Evolutionary conservation across 2,113 vertebrate genomes (phyloP).

Genomic region (Elephas maximus): DNA sequence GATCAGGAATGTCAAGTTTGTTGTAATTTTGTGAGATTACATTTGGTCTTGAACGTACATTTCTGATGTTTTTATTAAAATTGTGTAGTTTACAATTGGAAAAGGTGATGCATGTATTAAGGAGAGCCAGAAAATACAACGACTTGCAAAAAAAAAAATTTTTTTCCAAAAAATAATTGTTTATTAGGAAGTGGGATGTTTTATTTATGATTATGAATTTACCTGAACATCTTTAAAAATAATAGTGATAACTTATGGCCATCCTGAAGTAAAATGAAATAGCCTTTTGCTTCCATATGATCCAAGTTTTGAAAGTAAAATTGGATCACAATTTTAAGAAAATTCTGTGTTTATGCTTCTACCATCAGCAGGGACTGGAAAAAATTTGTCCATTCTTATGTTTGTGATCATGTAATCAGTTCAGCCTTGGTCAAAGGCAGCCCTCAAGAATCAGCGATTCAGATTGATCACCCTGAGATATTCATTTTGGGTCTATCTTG

Average conservation of each 20-base stretch:
- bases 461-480: neutral
- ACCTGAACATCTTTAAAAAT: neutral
- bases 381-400: neutral
- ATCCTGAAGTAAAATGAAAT: neutral
- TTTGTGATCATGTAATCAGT: neutral
- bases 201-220: neutral
- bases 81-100: neutral
- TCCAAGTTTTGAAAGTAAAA: neutral
- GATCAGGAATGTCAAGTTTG: neutral
- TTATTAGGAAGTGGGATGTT: neutral
- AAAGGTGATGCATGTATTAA: neutral
- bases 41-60: neutral
- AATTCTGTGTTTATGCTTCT: neutral
- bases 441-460: neutral
- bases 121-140: constrained; percentile 3
- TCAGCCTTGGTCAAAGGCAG: neutral
- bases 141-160: neutral
- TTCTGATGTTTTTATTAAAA: constrained; percentile 45
- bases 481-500: neutral
- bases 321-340: neutral
- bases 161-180: neutral
- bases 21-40: neutral
- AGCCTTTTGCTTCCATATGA: neutral
- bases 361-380: neutral
- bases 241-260: neutral